Base-by-base conservation (phyloP, 2,888 invertebrate species). In the Artemia sinica region DNA sequence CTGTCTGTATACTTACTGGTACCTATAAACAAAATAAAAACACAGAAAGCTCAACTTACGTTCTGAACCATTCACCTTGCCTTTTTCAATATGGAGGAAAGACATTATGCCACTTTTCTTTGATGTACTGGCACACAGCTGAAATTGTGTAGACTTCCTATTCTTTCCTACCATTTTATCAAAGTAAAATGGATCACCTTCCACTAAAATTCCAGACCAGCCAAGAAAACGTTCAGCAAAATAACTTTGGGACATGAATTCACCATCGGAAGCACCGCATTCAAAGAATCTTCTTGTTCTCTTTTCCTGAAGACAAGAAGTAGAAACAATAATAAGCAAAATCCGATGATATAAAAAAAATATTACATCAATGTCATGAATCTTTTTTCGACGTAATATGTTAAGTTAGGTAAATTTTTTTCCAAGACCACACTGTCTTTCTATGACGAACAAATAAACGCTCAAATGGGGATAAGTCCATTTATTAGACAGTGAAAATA, bases 31-130 rank as follows among this genome's bases (percentile, higher is more conserved):
- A 41, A 6, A 41, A 6, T 41, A 41, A 41, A 41, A 41, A 41
- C 3, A 41, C 4, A 41, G 3, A 41, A 41, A 5, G 41, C 5
- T 41, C 41, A 41, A 41, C 41, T 41, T 41, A 41, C 41, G 41
- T 41, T 58, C 28, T 11, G 63, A 28, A 8, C 63, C 63, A n/a
- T 28, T 8, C 63, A 58, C 28, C 63, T 18, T n/a, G 14, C 63
- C 63, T 58, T 58, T 58, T 58, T 58, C 63, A 58, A 58, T 58
- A 58, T 58, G 63, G n/a, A 58, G 8, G 28, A 58, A 58, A n/a
- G 63, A 58, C 14, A 28, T 28, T n/a, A 18, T 18, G 28, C 14
- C 9, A 58, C 14, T 58, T n/a, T 18, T 18, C 9, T 28, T n/a
- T n/a, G 63, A 58, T 9, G 63, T n/a, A 28, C 63, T 58, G 63